Evolutionary conservation across 1,140 invertebrate species (phyloP).

Genomic region (Pemphigus obesinymphae): DNA sequence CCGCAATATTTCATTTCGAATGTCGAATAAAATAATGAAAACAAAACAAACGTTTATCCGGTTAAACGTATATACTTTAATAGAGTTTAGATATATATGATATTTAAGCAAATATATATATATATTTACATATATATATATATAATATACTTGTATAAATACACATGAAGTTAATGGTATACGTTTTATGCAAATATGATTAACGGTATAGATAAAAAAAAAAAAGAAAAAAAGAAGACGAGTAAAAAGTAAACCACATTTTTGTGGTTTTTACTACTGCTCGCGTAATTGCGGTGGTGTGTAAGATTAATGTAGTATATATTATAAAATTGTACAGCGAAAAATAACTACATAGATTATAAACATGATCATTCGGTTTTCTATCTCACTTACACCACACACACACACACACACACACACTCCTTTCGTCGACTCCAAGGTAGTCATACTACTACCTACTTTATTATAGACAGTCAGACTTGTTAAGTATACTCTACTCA

Average conservation of each 20-base stretch:
- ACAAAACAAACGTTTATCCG: slow-evolving; percentile 19
- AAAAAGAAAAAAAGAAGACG: too few species aligned
- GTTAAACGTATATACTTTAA: slow-evolving; percentile 11
- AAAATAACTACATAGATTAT: background rate
- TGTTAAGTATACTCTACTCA: too few species aligned
- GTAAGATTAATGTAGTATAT: background rate
- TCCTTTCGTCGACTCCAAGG: too few species aligned
- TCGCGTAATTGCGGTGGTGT: slow-evolving; percentile 2
- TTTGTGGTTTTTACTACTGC: slow-evolving; percentile 12
- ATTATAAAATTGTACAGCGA: background rate
- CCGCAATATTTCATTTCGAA: slow-evolving; percentile 19
- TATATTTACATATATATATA: too few species aligned
- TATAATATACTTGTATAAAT: too few species aligned
- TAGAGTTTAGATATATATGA: too few species aligned
- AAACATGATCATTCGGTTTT: background rate
- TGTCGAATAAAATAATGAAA: slow-evolving; percentile 13
- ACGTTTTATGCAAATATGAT: slow-evolving; percentile 23
- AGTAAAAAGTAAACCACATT: slow-evolving; percentile 19
- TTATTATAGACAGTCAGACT: too few species aligned
- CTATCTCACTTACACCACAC: too few species aligned
- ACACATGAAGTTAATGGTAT: background rate
- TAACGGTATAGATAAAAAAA: background rate
- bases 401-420: background rate
- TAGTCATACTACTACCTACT: too few species aligned
- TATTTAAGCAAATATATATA: too few species aligned